A percentile compares a stretch with the other conserved stretches of the same genome.
Evolutionary conservation across 2,888 invertebrate genomes (phyloP).

Genomic region (Geophilus truncorum): DNA sequence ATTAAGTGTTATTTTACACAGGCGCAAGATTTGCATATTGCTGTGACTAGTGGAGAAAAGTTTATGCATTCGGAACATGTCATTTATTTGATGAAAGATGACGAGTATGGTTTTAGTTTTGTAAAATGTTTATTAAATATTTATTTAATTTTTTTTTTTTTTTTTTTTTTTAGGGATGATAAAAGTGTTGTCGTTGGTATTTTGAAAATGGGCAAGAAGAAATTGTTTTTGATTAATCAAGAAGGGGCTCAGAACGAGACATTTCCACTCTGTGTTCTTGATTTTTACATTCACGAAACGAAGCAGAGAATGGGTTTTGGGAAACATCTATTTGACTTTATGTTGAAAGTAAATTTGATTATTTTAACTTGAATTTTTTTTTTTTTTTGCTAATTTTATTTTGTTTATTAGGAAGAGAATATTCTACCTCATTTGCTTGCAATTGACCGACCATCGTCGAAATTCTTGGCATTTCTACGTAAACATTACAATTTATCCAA

Average conservation of each 20-base stretch:
- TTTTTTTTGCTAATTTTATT: background rate
- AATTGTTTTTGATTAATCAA: slow-evolving; percentile 70
- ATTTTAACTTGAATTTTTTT: background rate
- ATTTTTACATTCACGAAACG: slow-evolving; percentile 83
- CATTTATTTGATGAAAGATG: slow-evolving; percentile 36
- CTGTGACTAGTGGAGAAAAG: slow-evolving; percentile 36
- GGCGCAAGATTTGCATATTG: slow-evolving; percentile 36
- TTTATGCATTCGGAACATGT: slow-evolving; percentile 33
- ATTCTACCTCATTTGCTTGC: slow-evolving; percentile 69
- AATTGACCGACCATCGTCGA: slow-evolving; percentile 86
- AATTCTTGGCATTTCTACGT: slow-evolving; percentile 74
- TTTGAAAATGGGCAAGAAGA: slow-evolving; percentile 84
- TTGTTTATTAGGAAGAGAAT: slow-evolving; percentile 61
- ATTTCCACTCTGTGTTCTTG: slow-evolving; percentile 79
- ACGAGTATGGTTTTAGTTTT: slow-evolving; percentile 14
- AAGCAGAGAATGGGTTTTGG: slow-evolving; percentile 83
- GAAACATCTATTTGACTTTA: slow-evolving; percentile 74
- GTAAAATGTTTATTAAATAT: background rate
- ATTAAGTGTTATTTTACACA: background rate
- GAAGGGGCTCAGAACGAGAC: slow-evolving; percentile 66
- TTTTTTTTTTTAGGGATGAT: slow-evolving; percentile 51
- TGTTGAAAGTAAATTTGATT: slow-evolving; percentile 64
- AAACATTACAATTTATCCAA: slow-evolving; percentile 70
- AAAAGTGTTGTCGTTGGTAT: slow-evolving; percentile 61
- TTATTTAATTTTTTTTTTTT: background rate